Conservation (phyloP, 2,797 vertebrate species). For the Pangasius macronema region DNA sequence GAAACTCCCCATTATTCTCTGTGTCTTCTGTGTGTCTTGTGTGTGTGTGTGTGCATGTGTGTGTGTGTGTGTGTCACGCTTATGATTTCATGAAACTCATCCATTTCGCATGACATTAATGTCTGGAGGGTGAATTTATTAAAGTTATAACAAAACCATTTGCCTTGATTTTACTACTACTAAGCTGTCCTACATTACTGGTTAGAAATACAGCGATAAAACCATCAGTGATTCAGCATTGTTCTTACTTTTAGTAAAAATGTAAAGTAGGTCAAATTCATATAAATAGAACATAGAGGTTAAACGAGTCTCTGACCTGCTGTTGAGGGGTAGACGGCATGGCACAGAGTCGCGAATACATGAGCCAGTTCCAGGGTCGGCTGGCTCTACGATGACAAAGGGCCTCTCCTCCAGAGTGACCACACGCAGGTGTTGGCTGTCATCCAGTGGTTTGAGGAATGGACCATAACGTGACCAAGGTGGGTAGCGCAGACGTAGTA, state of each 20-base stretch:
- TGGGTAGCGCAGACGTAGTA: conserved; percentile 83
- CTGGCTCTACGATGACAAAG: conserved; percentile 92
- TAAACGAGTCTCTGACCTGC: conserved; percentile 68
- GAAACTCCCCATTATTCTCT: not conserved
- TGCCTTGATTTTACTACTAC: too few relatives aligned
- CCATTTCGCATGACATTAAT: not conserved
- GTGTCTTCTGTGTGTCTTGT: not conserved
- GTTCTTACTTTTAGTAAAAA: not conserved
- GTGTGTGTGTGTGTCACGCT: not conserved
- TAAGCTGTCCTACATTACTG: not conserved
- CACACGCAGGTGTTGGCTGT: conserved; percentile 87
- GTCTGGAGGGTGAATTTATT: not conserved
- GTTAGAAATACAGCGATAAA: not conserved
- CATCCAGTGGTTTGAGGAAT: conserved; percentile 87
- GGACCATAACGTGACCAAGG: conserved; percentile 89
- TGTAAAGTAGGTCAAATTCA: too few relatives aligned
- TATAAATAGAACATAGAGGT: not conserved
- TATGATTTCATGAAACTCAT: not conserved
- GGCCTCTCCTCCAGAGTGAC: conserved; percentile 91
- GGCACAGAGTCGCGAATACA: conserved; percentile 93
- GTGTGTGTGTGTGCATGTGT: not conserved
- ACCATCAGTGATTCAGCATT: not conserved
- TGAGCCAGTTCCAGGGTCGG: conserved; percentile 87
- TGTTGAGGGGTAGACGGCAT: conserved; percentile 86
- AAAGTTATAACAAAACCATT: not conserved